A percentile compares a stretch with the other conserved stretches of the same genome.
phyloP scores from a whole-genome alignment of 2,888 invertebrate species.

The Selenia dentaria region DNA sequence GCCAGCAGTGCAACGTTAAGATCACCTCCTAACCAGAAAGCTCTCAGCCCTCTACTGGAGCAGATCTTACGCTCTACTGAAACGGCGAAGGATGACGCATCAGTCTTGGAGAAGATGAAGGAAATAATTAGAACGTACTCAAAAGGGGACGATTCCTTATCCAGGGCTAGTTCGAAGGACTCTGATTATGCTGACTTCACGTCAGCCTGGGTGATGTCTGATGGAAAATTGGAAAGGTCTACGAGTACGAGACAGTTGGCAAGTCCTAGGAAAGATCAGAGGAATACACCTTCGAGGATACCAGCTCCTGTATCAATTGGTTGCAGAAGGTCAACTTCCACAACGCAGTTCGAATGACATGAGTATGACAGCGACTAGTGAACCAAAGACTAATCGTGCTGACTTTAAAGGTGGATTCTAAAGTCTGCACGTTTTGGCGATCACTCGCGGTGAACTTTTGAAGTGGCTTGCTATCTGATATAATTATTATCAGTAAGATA shows the following conservation, averaged over 20 bases:
- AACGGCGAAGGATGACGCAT: constrained; percentile 89
- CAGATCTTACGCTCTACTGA: constrained; percentile 90
- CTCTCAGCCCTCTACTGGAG: constrained; percentile 87
- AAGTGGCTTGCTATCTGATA: constrained; percentile 5
- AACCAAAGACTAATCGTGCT: constrained; percentile 32
- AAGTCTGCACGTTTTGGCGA: constrained; percentile 10
- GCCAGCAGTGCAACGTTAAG: constrained; percentile 74
- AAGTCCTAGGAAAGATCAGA: constrained; percentile 74
- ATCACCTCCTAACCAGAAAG: constrained; percentile 86
- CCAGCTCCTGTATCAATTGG: constrained; percentile 75
- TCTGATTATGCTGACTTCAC: constrained; percentile 88
- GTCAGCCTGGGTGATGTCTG: constrained; percentile 89
- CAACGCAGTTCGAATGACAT: constrained; percentile 76
- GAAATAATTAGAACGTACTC: constrained; percentile 82
- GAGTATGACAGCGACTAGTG: constrained; percentile 41
- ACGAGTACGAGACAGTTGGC: constrained; percentile 81
- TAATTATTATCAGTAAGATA: constrained; percentile 19
- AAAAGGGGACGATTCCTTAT: constrained; percentile 73
- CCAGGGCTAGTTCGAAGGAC: constrained; percentile 79
- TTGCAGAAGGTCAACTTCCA: constrained; percentile 74
- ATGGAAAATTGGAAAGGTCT: constrained; percentile 86
- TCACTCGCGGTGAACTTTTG: neutral
- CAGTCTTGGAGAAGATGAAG: constrained; percentile 90
- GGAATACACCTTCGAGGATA: constrained; percentile 72
- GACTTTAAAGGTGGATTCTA: constrained; percentile 22